Conservation (phyloP, 2,113 vertebrate species). For the Tor tambroides region DNA sequence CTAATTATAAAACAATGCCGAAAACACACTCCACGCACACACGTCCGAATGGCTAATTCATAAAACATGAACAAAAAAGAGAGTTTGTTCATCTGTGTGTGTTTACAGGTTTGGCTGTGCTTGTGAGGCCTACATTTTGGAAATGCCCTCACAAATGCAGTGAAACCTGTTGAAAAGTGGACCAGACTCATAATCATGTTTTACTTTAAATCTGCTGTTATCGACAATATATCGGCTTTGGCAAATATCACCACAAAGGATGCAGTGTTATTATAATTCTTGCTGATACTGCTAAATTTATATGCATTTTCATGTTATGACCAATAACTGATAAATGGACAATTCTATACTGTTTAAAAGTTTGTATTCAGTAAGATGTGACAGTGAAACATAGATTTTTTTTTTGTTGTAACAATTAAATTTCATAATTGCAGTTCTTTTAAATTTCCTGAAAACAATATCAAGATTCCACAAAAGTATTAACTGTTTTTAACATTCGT, state of each 20-base stretch:
- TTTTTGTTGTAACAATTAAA: too few species aligned
- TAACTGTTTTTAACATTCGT: too few species aligned
- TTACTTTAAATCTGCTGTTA: neutral
- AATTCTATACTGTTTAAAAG: neutral
- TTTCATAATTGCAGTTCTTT: neutral
- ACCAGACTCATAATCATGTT: neutral
- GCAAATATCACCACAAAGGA: neutral
- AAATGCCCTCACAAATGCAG: too few species aligned
- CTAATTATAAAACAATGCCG: constrained; percentile 32
- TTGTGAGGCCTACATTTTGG: neutral
- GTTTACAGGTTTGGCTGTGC: neutral
- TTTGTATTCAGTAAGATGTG: too few species aligned
- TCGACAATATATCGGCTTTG: neutral
- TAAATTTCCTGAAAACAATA: neutral
- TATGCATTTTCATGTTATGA: neutral
- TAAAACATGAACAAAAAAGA: neutral
- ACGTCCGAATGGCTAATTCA: constrained; percentile 15
- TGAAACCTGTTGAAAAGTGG: neutral
- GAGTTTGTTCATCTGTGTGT: neutral
- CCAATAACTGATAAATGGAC: neutral
- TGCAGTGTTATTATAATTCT: neutral
- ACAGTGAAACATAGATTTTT: too few species aligned
- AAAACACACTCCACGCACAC: constrained; percentile 20
- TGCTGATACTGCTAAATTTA: neutral
- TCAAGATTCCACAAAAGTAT: too few species aligned